Evolutionary conservation across 2,113 vertebrate genomes (phyloP).

Genomic region (Sebastes fasciatus): DNA sequence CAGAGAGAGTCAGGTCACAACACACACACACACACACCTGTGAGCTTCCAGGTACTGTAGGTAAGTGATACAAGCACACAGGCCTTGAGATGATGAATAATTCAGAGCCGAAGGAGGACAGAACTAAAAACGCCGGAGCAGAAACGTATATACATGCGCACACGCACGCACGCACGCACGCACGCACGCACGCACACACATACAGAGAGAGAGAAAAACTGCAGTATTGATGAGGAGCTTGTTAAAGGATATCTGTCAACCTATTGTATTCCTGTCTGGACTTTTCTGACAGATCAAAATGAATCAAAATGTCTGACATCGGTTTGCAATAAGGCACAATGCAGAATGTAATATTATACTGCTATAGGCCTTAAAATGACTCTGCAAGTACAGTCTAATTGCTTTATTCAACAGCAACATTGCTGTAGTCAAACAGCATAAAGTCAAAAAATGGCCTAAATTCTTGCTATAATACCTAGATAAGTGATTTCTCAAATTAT

Average conservation of each 20-base stretch:
- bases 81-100: constrained; percentile 88
- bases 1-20: constrained; percentile 62
- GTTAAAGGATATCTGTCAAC: constrained; percentile 44
- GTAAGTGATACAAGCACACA: constrained; percentile 83
- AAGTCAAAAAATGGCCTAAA: too few relatives aligned
- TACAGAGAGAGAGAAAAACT: not conserved
- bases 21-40: constrained; percentile 12
- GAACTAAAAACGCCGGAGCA: constrained; percentile 74
- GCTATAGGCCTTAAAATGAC: too few relatives aligned
- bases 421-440: too few relatives aligned
- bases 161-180: not conserved
- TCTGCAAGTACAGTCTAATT: too few relatives aligned
- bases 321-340: not conserved
- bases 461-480: too few relatives aligned
- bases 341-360: too few relatives aligned
- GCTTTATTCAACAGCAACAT: too few relatives aligned
- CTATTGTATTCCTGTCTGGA: not conserved
- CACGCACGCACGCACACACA: not conserved
- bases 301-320: not conserved
- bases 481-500: too few relatives aligned
- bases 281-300: constrained; percentile 1
- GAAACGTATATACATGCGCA: not conserved
- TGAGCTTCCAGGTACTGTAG: constrained; percentile 57
- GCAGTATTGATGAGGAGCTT: constrained; percentile 72
- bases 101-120: constrained; percentile 83